These are phyloP conservation scores for Drosophila carrolli DNA, from an alignment of 1,140 invertebrate species.

Conservation along the genomic window DNA sequence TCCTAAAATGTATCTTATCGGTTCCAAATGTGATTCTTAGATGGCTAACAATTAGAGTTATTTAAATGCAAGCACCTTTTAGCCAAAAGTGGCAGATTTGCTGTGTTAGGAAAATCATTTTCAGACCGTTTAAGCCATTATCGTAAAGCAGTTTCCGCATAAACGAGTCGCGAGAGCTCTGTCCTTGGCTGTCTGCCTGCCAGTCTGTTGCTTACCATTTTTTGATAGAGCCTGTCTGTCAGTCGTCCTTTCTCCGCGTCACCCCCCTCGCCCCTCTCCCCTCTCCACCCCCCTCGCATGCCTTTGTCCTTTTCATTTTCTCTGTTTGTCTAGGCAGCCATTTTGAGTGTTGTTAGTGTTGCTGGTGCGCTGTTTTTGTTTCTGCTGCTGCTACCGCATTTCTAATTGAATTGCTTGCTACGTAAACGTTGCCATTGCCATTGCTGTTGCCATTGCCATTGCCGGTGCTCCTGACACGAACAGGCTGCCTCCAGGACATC, in stretches of 20 bases:
- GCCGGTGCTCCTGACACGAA: constrained; percentile 33
- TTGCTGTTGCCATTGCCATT: too few relatives aligned
- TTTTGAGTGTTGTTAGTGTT: constrained; percentile 58
- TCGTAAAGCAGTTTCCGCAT: constrained; percentile 30
- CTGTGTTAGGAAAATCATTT: neutral
- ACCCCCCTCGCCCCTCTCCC: neutral
- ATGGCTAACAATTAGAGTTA: constrained; percentile 14
- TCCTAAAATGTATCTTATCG: too few relatives aligned
- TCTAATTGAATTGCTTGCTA: constrained; percentile 80
- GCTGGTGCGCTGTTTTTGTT: constrained; percentile 34
- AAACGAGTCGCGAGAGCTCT: constrained; percentile 32
- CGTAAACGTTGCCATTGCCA: constrained; percentile 67
- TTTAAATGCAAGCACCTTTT: constrained; percentile 8
- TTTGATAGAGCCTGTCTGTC: constrained; percentile 64
- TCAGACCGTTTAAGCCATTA: constrained; percentile 22
- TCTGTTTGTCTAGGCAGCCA: constrained; percentile 65
- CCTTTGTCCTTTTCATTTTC: constrained; percentile 41
- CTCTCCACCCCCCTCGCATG: neutral
- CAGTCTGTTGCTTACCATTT: constrained; percentile 60
- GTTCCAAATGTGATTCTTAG: neutral
- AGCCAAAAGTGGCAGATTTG: neutral
- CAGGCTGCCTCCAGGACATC: constrained; percentile 30
- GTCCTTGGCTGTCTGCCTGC: constrained; percentile 47
- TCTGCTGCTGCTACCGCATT: constrained; percentile 64
- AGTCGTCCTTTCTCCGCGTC: constrained; percentile 19